Evolutionary conservation across 2,797 vertebrate species (phyloP).

Genomic region (Clarias fuscus): DNA sequence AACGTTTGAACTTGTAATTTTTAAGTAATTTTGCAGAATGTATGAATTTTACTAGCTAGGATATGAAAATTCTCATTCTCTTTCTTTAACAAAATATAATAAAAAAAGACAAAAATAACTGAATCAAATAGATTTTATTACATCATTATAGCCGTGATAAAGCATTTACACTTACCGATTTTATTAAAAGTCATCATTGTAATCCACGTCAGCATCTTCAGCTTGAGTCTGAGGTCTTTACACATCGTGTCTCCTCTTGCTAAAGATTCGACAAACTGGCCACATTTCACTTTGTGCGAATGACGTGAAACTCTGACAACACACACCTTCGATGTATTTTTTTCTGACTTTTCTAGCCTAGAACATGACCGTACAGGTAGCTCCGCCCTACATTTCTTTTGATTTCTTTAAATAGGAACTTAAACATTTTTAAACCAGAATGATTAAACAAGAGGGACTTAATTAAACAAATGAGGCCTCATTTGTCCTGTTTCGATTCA

Average conservation of each 20-base stretch:
- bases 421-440: too few relatives aligned
- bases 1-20: too few relatives aligned
- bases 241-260: not conserved
- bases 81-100: not conserved
- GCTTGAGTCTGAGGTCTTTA: not conserved
- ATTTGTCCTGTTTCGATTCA: too few relatives aligned
- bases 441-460: too few relatives aligned
- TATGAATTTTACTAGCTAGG: too few relatives aligned
- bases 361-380: too few relatives aligned
- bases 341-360: too few relatives aligned
- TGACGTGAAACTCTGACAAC: not conserved
- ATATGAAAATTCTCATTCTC: not conserved
- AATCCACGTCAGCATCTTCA: not conserved
- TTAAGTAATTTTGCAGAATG: not conserved
- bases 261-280: not conserved
- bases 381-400: too few relatives aligned
- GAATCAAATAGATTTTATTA: not conserved
- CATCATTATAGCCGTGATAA: not conserved
- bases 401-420: too few relatives aligned
- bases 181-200: not conserved
- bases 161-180: not conserved
- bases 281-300: not conserved
- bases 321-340: not conserved
- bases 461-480: too few relatives aligned
- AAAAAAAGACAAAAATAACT: too few relatives aligned